Conservation (phyloP, 23 tunicate genomes). For the Diplosoma virens region DNA sequence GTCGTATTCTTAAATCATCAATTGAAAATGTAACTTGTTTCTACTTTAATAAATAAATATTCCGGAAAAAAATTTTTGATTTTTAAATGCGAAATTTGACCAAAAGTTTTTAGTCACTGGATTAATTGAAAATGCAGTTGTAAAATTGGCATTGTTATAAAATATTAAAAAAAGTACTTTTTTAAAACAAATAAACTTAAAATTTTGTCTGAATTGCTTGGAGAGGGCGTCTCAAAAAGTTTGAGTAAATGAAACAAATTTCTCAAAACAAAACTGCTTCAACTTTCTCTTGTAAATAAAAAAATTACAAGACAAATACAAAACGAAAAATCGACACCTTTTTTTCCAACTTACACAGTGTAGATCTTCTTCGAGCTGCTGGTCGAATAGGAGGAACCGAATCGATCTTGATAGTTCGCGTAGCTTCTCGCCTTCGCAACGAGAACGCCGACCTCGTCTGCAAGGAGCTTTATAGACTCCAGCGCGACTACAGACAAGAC, state of each 20-base stretch:
- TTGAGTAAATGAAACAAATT: neutral
- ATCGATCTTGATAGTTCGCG: slow-evolving; percentile 90
- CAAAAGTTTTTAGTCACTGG: no score
- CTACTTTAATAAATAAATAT: no score
- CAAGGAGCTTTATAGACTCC: slow-evolving; percentile 59
- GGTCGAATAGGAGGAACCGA: slow-evolving; percentile 74
- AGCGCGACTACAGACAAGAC: slow-evolving; percentile 64
- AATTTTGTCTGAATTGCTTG: no score
- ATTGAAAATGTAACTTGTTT: no score
- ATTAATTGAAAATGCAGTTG: no score
- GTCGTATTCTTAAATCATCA: no score
- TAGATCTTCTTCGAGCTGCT: slow-evolving; percentile 54
- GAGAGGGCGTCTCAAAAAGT: neutral
- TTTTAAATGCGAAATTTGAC: no score
- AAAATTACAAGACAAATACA: no score
- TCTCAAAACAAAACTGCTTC: neutral
- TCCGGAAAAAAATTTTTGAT: no score
- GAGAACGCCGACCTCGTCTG: slow-evolving; percentile 58
- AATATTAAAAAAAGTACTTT: no score
- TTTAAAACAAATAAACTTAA: no score
- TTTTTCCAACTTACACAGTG: slow-evolving; percentile 70
- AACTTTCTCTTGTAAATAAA: neutral
- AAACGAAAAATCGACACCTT: neutral
- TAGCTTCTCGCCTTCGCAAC: slow-evolving; percentile 70
- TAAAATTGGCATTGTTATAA: no score